Base-by-base conservation (phyloP, 2,888 invertebrate species). In the Netelia virgata region DNA sequence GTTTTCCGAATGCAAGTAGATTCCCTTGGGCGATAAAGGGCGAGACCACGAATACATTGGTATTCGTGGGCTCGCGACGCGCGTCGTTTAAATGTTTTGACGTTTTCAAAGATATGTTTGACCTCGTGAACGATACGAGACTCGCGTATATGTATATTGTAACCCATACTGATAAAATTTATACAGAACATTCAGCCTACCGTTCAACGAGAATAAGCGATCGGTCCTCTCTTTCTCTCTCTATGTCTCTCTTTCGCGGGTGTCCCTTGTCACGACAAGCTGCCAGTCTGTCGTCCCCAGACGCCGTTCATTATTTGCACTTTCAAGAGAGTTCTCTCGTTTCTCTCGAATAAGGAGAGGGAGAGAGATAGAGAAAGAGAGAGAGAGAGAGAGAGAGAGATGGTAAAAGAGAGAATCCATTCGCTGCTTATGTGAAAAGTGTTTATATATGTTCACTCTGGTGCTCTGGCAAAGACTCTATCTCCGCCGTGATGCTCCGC, bases 231-330 rank as follows among this genome's bases (percentile, higher is more conserved):
- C 36, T 36, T 1, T 36, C 36, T 36, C 36, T 36, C 8, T 36
- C 36, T 36, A 36, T 36, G 36, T 36, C 64, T 55, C 55, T 43
- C 77, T 78, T 63, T 82, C 87, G 83, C 82, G 83, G 87, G 86
- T 87, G 82, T 87, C 87, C 87, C 87, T 83, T 88, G 88, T 89
- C 88, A 88, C 87, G 83, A 88, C 88, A 87, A 86, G 88, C 89
- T 86, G 88, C 79, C 89, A 89, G 88, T 86, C 90, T 90, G 90
- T 90, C 90, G 85, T 85, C 80, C 61, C 86, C 89, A 90, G 89
- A 88, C 87, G 86, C 84, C 84, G 87, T 89, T 89, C 89, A 89
- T 90, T 89, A 89, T 89, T 90, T 89, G 88, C 89, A 88, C 89
- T 87, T 88, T 82, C 87, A 84, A 86, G 88, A 87, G 87, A 84